Conservation (phyloP, 2,797 vertebrate species). For the Cuculus canorus region DNA sequence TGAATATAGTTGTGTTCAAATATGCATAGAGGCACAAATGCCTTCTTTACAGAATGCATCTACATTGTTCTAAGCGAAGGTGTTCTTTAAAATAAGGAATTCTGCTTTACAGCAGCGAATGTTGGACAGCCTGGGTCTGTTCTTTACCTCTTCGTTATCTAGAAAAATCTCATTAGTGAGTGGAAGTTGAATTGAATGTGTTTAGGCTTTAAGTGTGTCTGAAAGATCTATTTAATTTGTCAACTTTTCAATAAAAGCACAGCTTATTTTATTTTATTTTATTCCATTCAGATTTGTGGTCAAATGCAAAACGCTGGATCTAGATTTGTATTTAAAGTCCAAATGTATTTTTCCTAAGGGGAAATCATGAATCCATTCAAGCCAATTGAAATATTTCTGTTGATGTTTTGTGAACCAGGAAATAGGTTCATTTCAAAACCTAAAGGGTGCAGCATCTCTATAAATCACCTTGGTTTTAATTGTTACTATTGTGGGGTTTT, state of each 20-base stretch:
- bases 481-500: neutral
- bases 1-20: neutral
- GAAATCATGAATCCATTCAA: neutral
- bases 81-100: neutral
- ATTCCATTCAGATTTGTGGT: neutral
- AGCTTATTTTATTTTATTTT: neutral
- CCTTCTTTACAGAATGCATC: neutral
- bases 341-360: neutral
- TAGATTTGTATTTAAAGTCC: neutral
- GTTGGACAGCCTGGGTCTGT: neutral
- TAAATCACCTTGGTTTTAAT: neutral
- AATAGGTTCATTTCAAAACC: neutral
- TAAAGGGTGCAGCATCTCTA: neutral
- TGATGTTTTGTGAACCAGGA: neutral
- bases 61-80: neutral
- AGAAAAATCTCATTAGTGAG: neutral
- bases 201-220: neutral
- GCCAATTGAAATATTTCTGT: neutral
- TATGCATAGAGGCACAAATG: neutral
- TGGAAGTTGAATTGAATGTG: neutral
- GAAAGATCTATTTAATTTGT: neutral
- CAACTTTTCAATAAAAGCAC: neutral
- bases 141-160: neutral
- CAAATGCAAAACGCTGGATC: neutral
- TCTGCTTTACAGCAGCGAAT: neutral